Base-by-base conservation (phyloP, 2,113 vertebrate species). In the Ammodramus savannarum region DNA sequence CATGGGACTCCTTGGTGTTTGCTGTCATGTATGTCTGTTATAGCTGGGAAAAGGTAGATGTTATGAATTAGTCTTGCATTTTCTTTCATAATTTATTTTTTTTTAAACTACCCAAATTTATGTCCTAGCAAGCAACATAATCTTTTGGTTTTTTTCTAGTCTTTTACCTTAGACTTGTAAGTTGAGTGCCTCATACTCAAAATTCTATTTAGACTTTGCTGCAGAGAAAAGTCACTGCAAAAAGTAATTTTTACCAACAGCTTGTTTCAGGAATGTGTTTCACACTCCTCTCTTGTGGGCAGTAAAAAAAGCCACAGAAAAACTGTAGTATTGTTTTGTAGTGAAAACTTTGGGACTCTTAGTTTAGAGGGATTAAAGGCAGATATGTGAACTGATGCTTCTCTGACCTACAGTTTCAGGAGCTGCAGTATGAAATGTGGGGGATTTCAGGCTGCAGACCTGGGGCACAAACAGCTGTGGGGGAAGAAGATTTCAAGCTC, bases 101-200 rank as follows among this genome's bases (percentile, higher is more conserved):
- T 55, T 52, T 7, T 1, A 5, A 8, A n/a, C 2, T 0, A 5
- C 18, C 41, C 49, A 9, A 38, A 68, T 68, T 52, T 77, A 22
- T 44, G 38, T 76, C n/a, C 26, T 59, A 67, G 10, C 10, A 72
- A 52, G n/a, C 11, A 86, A 38, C 1, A 8, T 52, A 43, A 39
- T 71, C 16, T 57, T 72, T 54, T 69, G 25, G 0, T 67, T 90
- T 90, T 43, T 7, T 44, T 61, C 41, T 39, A 54, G 21, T 46
- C 17, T 74, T 91, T 62, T 32, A 85, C 15, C 10, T 78, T 69
- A 54, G 34, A 29, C 22, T 77, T 13, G 1, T 39, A 77, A 65
- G 5, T 39, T 73, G 31, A 80, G 17, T 74, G 38, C 25, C 73
- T 22, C 15, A 66, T 16, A 61, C 16, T 44, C 41, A 93, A 77